Conservation (phyloP, 2,113 vertebrate genomes). For the Grantiella picta region DNA sequence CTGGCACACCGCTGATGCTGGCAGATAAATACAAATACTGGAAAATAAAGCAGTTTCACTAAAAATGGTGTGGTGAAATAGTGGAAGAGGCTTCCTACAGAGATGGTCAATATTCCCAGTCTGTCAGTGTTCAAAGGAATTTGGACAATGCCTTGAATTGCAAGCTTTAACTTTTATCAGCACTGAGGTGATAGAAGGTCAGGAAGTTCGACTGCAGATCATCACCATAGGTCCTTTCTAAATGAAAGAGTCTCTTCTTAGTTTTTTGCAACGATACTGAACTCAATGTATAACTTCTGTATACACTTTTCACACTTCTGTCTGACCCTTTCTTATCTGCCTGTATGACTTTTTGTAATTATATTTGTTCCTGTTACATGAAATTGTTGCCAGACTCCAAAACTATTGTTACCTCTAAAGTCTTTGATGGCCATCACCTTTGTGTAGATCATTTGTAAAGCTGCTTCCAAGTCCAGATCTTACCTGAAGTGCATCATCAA, state of each 20-base stretch:
- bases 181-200: background rate
- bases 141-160: background rate
- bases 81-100: background rate
- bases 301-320: background rate
- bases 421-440: background rate
- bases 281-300: background rate
- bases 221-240: background rate
- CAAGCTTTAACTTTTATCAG: background rate
- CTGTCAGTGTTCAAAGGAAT: background rate
- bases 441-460: background rate
- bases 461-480: background rate
- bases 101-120: fast-evolving
- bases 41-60: background rate
- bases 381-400: background rate
- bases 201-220: background rate
- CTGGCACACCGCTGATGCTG: background rate
- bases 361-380: background rate
- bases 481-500: background rate
- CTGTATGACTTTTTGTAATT: background rate
- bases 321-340: background rate
- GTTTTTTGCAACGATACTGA: background rate
- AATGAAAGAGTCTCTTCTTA: background rate
- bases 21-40: background rate
- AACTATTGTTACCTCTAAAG: background rate
- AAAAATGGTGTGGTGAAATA: background rate